Base-by-base conservation (phyloP, 2,888 invertebrate genomes). In the Drosophila koepferae region DNA sequence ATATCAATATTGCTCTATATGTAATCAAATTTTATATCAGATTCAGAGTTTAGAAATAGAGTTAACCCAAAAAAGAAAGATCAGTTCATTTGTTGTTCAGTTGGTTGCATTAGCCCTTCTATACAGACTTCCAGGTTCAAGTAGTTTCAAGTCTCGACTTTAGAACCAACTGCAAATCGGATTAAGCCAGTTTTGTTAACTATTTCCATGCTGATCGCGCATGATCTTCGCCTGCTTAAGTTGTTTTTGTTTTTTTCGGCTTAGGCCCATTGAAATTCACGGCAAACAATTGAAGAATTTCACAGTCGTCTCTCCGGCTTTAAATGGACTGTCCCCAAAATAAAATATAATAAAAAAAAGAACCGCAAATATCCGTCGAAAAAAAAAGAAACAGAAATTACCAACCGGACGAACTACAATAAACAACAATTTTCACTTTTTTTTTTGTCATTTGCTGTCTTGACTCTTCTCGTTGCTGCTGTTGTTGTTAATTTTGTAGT, bases 401-500 rank as follows among this genome's bases (percentile, higher is more conserved):
- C 61, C 51, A 72, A 88, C 89, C 89, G 85, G 84, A 86, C 82
- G 74, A 68, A 77, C 71, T 72, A 85, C 77, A 80, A 77, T 77
- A 77, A 86, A 80, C 70, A 88, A 86, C 80, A 78, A 85, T 84
- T 85, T 88, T 81, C 83, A 88, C 86, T 84, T 87, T 78, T 84
- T 87, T 78, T 77, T 63, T 74, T 77, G 79, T 77, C 79, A 70
- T 70, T 77, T 77, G 69, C 69, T 70, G 59, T 70, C 78, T 71
- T 72, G 74, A 41, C 56, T 68, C 31, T 49, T 34, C 49, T 31
- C 56, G 74, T 38, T 38, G 34, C 36, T 41, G 40, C 3, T 36
- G 53, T 53, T 38, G 54, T 40, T 38, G 38, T 20, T 56, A 10
- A 44, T 34, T 44, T 23, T 43, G 61, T 62, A 49, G 64, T 77